A percentile compares a stretch with the other conserved stretches of the same genome.
Evolutionary conservation across 2,888 invertebrate genomes (phyloP).

Genomic region (Brachypterus glaber): DNA sequence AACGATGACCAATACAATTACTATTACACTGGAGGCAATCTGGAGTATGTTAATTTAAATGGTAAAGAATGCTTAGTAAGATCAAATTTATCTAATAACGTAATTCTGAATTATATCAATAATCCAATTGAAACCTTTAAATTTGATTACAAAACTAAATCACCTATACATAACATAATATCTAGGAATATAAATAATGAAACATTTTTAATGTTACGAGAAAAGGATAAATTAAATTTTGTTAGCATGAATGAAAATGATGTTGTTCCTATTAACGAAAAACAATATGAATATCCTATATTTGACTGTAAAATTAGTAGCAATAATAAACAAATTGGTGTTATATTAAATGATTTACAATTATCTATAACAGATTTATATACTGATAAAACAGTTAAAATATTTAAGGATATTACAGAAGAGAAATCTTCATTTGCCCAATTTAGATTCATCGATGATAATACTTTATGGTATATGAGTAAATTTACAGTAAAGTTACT

Average conservation of each 20-base stretch:
- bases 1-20: slow-evolving; percentile 20
- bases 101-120: neutral
- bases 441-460: neutral
- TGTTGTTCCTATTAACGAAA: too few relatives aligned
- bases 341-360: neutral
- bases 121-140: neutral
- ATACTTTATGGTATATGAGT: neutral
- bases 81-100: slow-evolving; percentile 8
- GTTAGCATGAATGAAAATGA: too few relatives aligned
- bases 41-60: slow-evolving; percentile 18
- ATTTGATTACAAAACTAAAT: neutral
- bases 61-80: slow-evolving; percentile 19
- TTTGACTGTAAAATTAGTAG: neutral
- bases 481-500: neutral
- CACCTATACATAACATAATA: neutral
- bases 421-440: neutral
- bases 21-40: slow-evolving; percentile 22
- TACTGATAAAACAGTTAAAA: neutral
- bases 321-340: neutral
- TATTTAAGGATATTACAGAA: neutral
- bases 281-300: too few relatives aligned
- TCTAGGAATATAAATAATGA: too few relatives aligned
- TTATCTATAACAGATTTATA: neutral
- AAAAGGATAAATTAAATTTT: too few relatives aligned
- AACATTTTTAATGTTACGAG: too few relatives aligned